Evolutionary conservation across 2,797 vertebrate species (phyloP).

Genomic region (Pseudocheirus occidentalis): DNA sequence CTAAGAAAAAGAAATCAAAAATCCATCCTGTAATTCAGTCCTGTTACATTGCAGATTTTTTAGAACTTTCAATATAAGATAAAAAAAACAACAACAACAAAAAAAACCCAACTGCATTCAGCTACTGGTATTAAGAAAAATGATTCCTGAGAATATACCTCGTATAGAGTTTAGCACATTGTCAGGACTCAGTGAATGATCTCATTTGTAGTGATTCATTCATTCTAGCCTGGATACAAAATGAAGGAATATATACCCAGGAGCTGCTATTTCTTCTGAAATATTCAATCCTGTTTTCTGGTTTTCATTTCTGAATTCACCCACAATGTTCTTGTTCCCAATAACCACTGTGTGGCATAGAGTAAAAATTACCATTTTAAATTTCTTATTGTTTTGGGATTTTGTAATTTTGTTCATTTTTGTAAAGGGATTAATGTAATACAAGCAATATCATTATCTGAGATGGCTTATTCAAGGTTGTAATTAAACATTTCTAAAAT

Average conservation of each 20-base stretch:
- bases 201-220: conserved; percentile 48
- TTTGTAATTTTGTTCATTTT: conserved; percentile 35
- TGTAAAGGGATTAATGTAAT: neutral
- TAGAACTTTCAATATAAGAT: conserved; percentile 23
- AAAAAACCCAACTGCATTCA: neutral
- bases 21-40: conserved; percentile 17
- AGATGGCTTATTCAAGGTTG: neutral
- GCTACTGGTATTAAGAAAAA: neutral
- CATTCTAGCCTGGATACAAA: conserved; percentile 34
- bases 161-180: conserved; percentile 32
- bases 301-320: conserved; percentile 53
- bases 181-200: conserved; percentile 38
- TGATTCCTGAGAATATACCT: conserved; percentile 35
- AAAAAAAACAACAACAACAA: neutral
- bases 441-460: neutral
- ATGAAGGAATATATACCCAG: conserved; percentile 4
- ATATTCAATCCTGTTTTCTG: conserved; percentile 44
- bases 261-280: conserved; percentile 31
- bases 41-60: conserved; percentile 18
- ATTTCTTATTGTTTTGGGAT: neutral
- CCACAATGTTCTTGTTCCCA: conserved; percentile 35
- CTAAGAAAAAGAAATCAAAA: conserved; percentile 3
- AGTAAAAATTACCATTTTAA: conserved; percentile 53
- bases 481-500: neutral
- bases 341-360: conserved; percentile 44